phyloP scores from a whole-genome alignment of 1,140 invertebrate genomes.

The Asobara japonica region DNA sequence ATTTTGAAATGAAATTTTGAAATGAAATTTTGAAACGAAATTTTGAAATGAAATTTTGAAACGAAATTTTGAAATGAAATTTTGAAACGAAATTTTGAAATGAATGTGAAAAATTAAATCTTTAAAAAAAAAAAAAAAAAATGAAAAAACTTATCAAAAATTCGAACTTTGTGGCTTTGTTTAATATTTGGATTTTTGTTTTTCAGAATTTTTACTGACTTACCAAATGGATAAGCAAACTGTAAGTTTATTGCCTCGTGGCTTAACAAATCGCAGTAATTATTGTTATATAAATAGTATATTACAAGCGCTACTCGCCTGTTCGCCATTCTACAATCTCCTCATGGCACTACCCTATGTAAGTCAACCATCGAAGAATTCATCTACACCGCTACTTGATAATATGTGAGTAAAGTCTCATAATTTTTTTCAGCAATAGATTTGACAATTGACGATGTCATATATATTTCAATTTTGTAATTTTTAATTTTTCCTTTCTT shows the following conservation, averaged over 20 bases:
- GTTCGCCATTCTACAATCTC: conserved; percentile 93
- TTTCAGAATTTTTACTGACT: conserved; percentile 76
- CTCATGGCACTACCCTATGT: conserved; percentile 77
- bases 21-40: too few relatives aligned
- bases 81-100: too few relatives aligned
- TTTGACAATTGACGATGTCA: conserved; percentile 4
- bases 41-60: too few relatives aligned
- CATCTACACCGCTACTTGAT: conserved; percentile 90
- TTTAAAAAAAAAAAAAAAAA: too few relatives aligned
- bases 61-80: too few relatives aligned
- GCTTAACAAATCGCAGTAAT: conserved; percentile 90
- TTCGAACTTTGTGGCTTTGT: conserved; percentile 30
- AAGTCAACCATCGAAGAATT: conserved; percentile 67
- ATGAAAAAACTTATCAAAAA: too few relatives aligned
- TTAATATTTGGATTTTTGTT: conserved; percentile 49
- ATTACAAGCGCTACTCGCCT: conserved; percentile 88
- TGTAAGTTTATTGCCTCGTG: conserved; percentile 82
- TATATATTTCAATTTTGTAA: conserved; percentile 10
- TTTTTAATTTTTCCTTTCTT: conserved; percentile 25
- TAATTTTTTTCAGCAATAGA: conserved; percentile 12
- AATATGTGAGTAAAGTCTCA: conserved; percentile 78
- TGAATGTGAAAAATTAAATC: too few relatives aligned
- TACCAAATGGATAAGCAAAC: conserved; percentile 80
- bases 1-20: too few relatives aligned
- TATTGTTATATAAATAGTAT: conserved; percentile 97